A percentile compares a stretch with the other conserved stretches of the same genome.
phyloP scores from a whole-genome alignment of 1,140 invertebrate genomes.

The Archivesica marissinica region DNA sequence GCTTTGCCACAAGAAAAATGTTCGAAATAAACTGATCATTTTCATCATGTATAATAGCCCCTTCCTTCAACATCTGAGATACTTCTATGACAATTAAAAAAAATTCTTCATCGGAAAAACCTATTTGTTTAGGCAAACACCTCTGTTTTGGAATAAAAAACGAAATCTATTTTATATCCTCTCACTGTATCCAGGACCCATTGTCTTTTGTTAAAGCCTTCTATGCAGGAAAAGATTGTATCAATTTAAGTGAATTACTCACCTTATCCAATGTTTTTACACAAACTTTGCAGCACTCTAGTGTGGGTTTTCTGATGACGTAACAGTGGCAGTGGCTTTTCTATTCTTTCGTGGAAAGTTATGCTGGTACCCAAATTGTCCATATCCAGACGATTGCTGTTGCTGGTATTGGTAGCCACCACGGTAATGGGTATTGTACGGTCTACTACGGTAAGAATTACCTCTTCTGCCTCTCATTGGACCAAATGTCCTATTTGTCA shows the following conservation, averaged over 20 bases:
- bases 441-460: background rate
- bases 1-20: slow-evolving; percentile 39
- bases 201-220: slow-evolving; percentile 24
- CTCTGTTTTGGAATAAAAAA: slow-evolving; percentile 17
- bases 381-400: background rate
- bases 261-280: too few species aligned
- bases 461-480: slow-evolving; percentile 1
- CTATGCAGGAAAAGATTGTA: too few species aligned
- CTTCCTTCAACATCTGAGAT: background rate
- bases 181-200: slow-evolving; percentile 1
- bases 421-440: background rate
- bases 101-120: slow-evolving; percentile 5
- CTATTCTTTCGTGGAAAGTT: background rate
- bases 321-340: background rate
- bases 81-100: background rate
- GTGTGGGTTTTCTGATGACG: too few species aligned
- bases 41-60: background rate
- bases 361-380: slow-evolving; percentile 13
- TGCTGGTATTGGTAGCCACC: background rate
- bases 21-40: background rate
- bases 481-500: too few species aligned
- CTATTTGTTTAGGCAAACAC: background rate
- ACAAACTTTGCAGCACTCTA: too few species aligned
- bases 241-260: too few species aligned
- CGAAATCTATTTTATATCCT: slow-evolving; percentile 37